These are phyloP conservation scores for Machimus rusticus DNA, from an alignment of 2,888 invertebrate genomes.

Conservation along the genomic window DNA sequence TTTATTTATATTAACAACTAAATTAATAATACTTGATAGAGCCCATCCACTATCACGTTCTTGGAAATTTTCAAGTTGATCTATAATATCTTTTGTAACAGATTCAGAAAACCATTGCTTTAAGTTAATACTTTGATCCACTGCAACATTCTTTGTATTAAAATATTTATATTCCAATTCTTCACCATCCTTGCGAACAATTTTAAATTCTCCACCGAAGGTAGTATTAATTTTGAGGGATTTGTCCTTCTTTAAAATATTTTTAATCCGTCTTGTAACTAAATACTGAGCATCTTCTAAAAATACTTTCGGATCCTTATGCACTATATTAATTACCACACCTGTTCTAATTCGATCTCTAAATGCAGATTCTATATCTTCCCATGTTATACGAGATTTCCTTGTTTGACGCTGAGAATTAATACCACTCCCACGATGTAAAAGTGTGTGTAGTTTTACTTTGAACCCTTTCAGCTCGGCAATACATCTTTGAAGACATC, in stretches of 20 bases:
- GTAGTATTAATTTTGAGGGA: background rate
- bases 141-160: background rate
- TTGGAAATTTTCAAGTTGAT: constrained; percentile 37
- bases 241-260: background rate
- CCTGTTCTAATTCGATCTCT: background rate
- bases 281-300: background rate
- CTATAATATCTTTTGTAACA: background rate
- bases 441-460: background rate
- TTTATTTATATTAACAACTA: constrained; percentile 40
- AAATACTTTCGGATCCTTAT: background rate
- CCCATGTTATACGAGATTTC: background rate
- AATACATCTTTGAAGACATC: background rate
- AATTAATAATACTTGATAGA: background rate
- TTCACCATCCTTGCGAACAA: background rate
- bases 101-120: too few species aligned
- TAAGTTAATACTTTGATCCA: background rate
- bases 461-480: background rate
- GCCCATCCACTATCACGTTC: constrained; percentile 33
- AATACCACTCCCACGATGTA: background rate
- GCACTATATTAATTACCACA: background rate
- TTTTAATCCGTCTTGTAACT: background rate
- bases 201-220: background rate
- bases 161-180: constrained; percentile 2
- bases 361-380: background rate
- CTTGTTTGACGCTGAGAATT: background rate